These are phyloP conservation scores for Arrhamphus sclerolepis DNA, from an alignment of 2,797 vertebrate species.

Conservation along the genomic window DNA sequence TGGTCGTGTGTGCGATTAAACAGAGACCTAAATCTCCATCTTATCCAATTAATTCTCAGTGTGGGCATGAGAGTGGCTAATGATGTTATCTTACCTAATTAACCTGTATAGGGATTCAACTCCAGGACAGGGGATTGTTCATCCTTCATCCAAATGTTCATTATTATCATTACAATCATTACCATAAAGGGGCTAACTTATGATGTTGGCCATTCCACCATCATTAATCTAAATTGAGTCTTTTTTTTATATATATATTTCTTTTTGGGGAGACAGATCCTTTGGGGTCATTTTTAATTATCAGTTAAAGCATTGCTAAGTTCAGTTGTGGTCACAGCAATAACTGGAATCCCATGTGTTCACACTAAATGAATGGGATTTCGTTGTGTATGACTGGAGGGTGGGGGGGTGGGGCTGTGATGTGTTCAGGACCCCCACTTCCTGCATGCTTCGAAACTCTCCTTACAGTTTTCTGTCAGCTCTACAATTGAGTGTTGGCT, in stretches of 20 bases:
- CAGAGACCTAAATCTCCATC: constrained; percentile 82
- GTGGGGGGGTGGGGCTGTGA: constrained; percentile 34
- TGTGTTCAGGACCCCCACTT: constrained; percentile 30
- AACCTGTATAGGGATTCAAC: constrained; percentile 86
- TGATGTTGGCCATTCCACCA: constrained; percentile 76
- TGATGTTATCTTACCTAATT: constrained; percentile 91
- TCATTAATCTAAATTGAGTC: constrained; percentile 81
- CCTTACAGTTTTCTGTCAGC: constrained; percentile 81
- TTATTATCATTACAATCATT: constrained; percentile 86
- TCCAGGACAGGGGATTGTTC: constrained; percentile 81
- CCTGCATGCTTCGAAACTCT: constrained; percentile 35
- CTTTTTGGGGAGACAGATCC: constrained; percentile 56
- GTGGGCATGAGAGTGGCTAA: constrained; percentile 84
- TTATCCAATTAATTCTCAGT: constrained; percentile 85
- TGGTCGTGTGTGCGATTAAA: constrained; percentile 84
- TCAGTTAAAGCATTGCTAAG: constrained; percentile 66
- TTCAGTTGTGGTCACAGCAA: constrained; percentile 73
- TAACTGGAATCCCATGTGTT: constrained; percentile 59
- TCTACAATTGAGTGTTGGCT: constrained; percentile 89
- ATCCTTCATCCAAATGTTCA: constrained; percentile 84
- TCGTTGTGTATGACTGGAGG: constrained; percentile 41
- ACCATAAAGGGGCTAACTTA: constrained; percentile 81
- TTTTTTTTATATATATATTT: constrained; percentile 44
- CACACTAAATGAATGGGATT: constrained; percentile 51
- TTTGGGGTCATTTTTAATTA: constrained; percentile 82